Evolutionary conservation across 2,113 vertebrate species (phyloP).

Genomic region (Ariopsis seemanni): DNA sequence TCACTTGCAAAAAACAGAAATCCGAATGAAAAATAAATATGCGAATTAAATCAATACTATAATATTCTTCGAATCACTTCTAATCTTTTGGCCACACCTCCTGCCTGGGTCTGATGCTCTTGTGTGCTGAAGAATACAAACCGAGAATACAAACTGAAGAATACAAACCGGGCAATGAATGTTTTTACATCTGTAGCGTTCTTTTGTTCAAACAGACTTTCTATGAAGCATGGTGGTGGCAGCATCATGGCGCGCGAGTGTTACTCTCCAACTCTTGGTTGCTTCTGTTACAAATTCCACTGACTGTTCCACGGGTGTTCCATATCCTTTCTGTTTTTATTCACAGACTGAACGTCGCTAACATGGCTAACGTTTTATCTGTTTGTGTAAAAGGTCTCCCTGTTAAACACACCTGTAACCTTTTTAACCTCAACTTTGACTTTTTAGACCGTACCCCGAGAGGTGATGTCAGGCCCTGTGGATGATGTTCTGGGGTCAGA

Average conservation of each 20-base stretch:
- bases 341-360: not conserved
- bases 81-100: not conserved
- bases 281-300: not conserved
- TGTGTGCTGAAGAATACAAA: not conserved
- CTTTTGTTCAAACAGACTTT: not conserved
- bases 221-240: not conserved
- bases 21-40: no score
- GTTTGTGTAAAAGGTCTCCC: not conserved
- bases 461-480: constrained; percentile 65
- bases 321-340: not conserved
- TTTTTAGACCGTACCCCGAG: constrained; percentile 69
- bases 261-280: not conserved
- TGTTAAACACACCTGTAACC: not conserved
- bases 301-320: not conserved
- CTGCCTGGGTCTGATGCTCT: not conserved
- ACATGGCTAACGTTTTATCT: not conserved
- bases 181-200: no score
- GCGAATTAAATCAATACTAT: no score
- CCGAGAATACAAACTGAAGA: not conserved
- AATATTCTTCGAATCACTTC: not conserved
- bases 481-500: constrained; percentile 73
- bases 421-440: constrained; percentile 18
- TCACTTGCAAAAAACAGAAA: no score
- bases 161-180: not conserved
- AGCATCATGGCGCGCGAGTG: not conserved